Conservation (phyloP, 92 coral and sea anemone species). For the Epizoanthus stellaris region DNA sequence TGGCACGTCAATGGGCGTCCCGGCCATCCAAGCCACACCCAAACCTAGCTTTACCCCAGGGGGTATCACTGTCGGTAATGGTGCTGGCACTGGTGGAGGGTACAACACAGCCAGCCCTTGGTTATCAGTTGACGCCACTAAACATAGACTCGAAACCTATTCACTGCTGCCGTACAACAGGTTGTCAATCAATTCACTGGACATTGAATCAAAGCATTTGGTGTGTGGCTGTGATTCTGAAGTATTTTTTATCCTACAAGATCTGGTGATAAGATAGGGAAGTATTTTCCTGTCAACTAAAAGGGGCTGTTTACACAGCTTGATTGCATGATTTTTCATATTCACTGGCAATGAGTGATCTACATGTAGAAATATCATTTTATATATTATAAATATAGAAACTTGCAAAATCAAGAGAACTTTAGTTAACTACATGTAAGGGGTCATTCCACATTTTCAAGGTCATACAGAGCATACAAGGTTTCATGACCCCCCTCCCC, state of each 20-base stretch:
- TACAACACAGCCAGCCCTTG: constrained; percentile 80
- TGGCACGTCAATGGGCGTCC: constrained; percentile 86
- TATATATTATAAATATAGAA: no score
- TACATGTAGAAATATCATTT: no score
- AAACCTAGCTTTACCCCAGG: constrained; percentile 53
- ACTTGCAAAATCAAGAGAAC: no score
- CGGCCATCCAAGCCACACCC: constrained; percentile 50
- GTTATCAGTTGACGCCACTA: constrained; percentile 98
- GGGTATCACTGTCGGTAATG: constrained; percentile 44
- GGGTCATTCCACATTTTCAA: no score
- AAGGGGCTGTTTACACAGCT: no score
- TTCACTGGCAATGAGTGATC: no score
- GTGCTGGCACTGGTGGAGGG: constrained; percentile 66
- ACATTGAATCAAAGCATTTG: constrained; percentile 85
- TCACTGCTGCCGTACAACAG: constrained; percentile 93
- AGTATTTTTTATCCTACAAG: constrained; percentile 90
- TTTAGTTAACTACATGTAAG: no score
- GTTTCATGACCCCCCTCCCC: no score
- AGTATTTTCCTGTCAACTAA: neutral
- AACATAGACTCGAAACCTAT: constrained; percentile 95
- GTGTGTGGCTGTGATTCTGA: constrained; percentile 98
- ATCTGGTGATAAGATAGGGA: constrained; percentile 78
- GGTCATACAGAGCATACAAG: no score
- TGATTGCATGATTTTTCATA: no score
- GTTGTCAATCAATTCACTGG: constrained; percentile 92